These are phyloP conservation scores for Bombus haemorrhoidalis DNA, from an alignment of 1,140 invertebrate genomes.

Conservation along the genomic window DNA sequence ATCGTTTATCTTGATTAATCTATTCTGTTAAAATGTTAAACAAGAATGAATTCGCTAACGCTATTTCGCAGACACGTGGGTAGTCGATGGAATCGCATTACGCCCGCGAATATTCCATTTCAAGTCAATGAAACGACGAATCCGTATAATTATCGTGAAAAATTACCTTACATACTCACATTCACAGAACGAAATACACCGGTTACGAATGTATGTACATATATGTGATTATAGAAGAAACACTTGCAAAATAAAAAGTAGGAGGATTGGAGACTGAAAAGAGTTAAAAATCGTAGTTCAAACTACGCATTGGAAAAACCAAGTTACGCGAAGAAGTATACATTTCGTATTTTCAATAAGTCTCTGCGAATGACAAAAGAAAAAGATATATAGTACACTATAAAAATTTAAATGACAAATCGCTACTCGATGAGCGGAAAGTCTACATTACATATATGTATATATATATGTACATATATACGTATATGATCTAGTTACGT, in stretches of 20 bases:
- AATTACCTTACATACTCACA: not conserved
- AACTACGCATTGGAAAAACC: no score
- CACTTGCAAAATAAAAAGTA: not conserved
- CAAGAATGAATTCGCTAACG: not conserved
- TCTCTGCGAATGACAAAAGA: not conserved
- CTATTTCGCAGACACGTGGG: not conserved
- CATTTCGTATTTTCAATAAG: not conserved
- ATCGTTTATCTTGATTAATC: not conserved
- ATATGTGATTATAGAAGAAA: not conserved
- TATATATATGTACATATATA: no score
- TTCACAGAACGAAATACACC: not conserved
- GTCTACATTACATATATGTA: not conserved
- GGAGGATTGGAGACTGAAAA: not conserved
- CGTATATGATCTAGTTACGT: no score
- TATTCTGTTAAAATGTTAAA: not conserved
- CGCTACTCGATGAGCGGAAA: not conserved
- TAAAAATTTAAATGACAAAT: not conserved
- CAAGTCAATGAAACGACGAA: not conserved
- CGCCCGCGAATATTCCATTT: not conserved
- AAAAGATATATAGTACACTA: fast-evolving
- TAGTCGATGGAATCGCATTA: not conserved
- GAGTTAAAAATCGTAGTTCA: not conserved
- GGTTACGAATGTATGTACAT: not conserved
- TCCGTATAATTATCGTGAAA: not conserved
- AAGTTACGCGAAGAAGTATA: no score